A percentile compares a stretch with the other conserved stretches of the same genome.
These are phyloP conservation scores for Leptopilina myrica DNA, from an alignment of 2,888 invertebrate genomes.

Conservation along the genomic window DNA sequence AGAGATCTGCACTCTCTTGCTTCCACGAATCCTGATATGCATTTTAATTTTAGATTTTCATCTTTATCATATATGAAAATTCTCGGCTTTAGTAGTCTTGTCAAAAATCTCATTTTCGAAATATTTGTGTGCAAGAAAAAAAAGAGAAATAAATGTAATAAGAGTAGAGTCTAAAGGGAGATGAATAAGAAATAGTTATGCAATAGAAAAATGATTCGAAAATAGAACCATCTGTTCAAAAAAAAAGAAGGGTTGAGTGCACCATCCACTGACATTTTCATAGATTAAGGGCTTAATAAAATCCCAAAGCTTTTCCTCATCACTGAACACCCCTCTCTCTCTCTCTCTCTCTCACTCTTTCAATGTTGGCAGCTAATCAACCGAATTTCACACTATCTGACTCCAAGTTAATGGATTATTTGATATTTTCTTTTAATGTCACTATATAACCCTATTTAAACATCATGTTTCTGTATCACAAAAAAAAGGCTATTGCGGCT, in stretches of 20 bases:
- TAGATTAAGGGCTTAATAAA: constrained; percentile 21
- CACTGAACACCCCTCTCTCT: constrained; percentile 23
- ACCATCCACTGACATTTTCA: constrained; percentile 10
- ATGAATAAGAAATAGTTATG: not conserved
- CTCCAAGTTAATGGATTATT: constrained; percentile 17
- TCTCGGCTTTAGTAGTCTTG: not conserved
- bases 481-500: not conserved
- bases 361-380: constrained; percentile 19
- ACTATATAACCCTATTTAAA: constrained; percentile 17
- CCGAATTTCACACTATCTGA: constrained; percentile 19
- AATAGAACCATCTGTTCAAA: not conserved
- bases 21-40: constrained; percentile 17
- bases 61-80: not conserved
- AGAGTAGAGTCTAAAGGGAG: too few relatives aligned
- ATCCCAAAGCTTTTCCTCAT: constrained; percentile 6
- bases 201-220: not conserved
- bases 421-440: constrained; percentile 16
- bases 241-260: not conserved
- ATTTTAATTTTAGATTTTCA: constrained; percentile 38
- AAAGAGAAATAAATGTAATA: too few relatives aligned
- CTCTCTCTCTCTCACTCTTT: not conserved
- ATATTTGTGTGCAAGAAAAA: not conserved
- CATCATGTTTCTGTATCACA: not conserved
- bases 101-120: not conserved
- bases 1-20: constrained; percentile 8